phyloP scores from a whole-genome alignment of 2,888 invertebrate genomes.

The Chrysolina americana region DNA sequence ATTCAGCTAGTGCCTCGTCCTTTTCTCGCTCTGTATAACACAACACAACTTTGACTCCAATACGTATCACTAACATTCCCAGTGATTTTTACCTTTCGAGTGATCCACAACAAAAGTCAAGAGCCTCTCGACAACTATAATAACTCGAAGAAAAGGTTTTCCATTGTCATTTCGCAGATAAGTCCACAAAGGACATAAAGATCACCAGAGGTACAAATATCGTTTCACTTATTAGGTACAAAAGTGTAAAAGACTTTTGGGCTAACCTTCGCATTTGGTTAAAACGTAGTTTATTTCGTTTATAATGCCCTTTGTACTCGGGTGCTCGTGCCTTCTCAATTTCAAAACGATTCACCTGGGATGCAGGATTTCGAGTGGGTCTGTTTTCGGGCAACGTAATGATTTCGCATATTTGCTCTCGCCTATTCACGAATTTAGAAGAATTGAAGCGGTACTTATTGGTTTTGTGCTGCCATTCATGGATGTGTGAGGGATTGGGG shows the following conservation, averaged over 20 bases:
- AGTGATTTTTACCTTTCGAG: conserved; percentile 30
- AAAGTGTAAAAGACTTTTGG: conserved; percentile 36
- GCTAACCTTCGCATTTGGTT: conserved; percentile 26
- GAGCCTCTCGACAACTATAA: conserved; percentile 20
- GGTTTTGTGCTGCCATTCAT: not conserved
- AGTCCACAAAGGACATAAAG: conserved; percentile 40
- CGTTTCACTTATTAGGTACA: conserved; percentile 35
- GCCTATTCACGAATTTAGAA: conserved; percentile 8
- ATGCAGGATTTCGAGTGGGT: not conserved
- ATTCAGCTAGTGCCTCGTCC: no score
- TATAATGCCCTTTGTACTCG: conserved; percentile 32
- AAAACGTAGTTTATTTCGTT: conserved; percentile 38
- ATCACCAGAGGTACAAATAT: conserved; percentile 43
- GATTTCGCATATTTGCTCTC: conserved; percentile 25
- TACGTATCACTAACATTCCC: not conserved
- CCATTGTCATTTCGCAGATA: conserved; percentile 22
- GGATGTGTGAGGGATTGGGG: not conserved
- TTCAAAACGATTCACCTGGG: conserved; percentile 32
- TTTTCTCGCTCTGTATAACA: no score
- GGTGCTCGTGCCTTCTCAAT: conserved; percentile 40
- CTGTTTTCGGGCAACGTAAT: conserved; percentile 19
- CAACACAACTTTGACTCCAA: no score
- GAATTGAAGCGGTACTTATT: conserved; percentile 1
- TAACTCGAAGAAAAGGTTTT: conserved; percentile 26
- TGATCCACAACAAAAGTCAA: conserved; percentile 29